Percentiles rank a stretch among this genome's conserved stretches.
Conservation (phyloP, 2,113 vertebrate genomes). For the Oryzias curvinotus region DNA sequence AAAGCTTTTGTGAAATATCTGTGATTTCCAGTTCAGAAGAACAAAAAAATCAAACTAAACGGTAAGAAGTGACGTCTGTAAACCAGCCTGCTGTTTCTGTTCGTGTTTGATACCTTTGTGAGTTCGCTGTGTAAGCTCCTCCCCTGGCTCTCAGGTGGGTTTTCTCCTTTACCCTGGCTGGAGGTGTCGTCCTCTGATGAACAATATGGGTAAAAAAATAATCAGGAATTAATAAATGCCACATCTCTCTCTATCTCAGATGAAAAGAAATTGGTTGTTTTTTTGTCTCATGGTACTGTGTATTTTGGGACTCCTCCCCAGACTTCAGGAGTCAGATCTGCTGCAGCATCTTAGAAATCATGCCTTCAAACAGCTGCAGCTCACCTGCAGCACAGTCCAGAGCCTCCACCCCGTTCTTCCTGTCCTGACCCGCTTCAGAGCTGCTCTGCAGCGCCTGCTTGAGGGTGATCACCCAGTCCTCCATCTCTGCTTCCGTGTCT, state of each 20-base stretch:
- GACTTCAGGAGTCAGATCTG: too few relatives aligned
- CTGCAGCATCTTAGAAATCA: background rate
- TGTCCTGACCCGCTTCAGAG: constrained; percentile 83
- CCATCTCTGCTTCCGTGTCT: constrained; percentile 95
- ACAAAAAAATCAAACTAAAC: too few relatives aligned
- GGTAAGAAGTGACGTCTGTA: too few relatives aligned
- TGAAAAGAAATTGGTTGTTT: too few relatives aligned
- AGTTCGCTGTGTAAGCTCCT: constrained; percentile 93
- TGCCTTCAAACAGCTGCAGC: background rate
- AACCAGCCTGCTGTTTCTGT: too few relatives aligned
- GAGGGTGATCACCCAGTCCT: constrained; percentile 92
- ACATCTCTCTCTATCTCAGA: too few relatives aligned
- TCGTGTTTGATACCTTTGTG: constrained; percentile 82
- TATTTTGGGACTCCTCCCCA: too few relatives aligned
- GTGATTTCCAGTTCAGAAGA: too few relatives aligned
- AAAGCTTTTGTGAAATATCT: too few relatives aligned
- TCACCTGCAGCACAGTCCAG: constrained; percentile 79
- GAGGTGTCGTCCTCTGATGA: constrained; percentile 86
- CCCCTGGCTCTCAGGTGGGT: constrained; percentile 88
- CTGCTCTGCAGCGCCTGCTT: constrained; percentile 91
- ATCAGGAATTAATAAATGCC: background rate
- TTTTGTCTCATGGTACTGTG: too few relatives aligned
- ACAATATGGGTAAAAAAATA: background rate
- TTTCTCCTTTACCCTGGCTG: constrained; percentile 89
- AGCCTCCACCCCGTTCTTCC: constrained; percentile 80